phyloP scores from a whole-genome alignment of 2,113 vertebrate species.

The Nipponia nippon region DNA sequence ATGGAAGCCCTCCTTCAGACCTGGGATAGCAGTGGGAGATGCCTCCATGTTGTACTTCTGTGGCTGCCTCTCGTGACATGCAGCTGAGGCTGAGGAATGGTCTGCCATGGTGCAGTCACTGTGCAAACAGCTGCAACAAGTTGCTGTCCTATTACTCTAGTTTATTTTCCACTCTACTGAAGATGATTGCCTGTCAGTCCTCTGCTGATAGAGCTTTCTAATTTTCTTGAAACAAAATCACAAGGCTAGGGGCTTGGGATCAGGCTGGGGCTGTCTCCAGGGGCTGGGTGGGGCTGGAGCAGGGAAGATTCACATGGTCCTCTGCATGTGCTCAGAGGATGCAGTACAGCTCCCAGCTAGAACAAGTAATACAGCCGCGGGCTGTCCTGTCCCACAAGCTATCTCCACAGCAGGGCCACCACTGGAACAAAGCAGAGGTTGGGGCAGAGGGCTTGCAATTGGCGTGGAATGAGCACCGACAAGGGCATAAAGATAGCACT shows the following conservation, averaged over 20 bases:
- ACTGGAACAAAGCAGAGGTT: neutral
- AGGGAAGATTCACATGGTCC: neutral
- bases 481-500: neutral
- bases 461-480: neutral
- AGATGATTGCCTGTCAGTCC: neutral
- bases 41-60: neutral
- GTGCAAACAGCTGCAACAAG: neutral
- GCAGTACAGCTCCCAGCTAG: neutral
- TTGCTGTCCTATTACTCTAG: neutral
- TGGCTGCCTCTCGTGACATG: accelerated
- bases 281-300: neutral
- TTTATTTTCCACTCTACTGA: neutral
- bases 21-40: neutral
- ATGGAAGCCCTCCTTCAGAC: neutral
- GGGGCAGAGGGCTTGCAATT: neutral
- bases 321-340: neutral
- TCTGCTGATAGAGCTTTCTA: neutral
- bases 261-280: neutral
- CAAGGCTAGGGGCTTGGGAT: neutral
- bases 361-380: neutral
- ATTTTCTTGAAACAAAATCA: neutral
- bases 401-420: neutral
- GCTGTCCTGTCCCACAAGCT: neutral
- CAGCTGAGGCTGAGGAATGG: neutral
- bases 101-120: neutral